phyloP scores from a whole-genome alignment of 2,888 invertebrate species.

The Cordylochernes scorpioides region DNA sequence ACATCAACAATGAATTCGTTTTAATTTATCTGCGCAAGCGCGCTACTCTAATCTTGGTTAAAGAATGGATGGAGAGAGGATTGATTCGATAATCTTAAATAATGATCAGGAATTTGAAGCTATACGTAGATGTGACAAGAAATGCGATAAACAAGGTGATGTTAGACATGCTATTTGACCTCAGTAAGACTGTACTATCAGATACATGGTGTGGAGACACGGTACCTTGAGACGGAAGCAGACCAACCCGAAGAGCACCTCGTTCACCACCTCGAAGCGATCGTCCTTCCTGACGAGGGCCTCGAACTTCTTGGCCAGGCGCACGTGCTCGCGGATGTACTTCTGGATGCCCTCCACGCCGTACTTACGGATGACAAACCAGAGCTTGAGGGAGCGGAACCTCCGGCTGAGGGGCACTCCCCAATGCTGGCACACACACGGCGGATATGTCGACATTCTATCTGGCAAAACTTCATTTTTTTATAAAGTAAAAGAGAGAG shows the following conservation, averaged over 20 bases:
- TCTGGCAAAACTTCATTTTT: slow-evolving; percentile 16
- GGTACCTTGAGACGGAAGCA: slow-evolving; percentile 64
- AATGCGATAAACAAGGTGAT: too few relatives aligned
- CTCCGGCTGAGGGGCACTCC: slow-evolving; percentile 81
- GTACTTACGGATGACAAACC: slow-evolving; percentile 84
- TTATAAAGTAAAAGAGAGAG: too few relatives aligned
- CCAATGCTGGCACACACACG: slow-evolving; percentile 43
- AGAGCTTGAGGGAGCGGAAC: slow-evolving; percentile 79
- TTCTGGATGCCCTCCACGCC: slow-evolving; percentile 76
- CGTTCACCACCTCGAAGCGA: slow-evolving; percentile 69
- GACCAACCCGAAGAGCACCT: slow-evolving; percentile 57
- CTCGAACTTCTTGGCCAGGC: slow-evolving; percentile 69
- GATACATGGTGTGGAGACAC: too few relatives aligned
- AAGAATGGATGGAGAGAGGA: too few relatives aligned
- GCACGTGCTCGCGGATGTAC: slow-evolving; percentile 71
- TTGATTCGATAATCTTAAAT: too few relatives aligned
- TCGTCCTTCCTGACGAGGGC: slow-evolving; percentile 46
- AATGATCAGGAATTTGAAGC: too few relatives aligned
- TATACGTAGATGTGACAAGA: too few relatives aligned
- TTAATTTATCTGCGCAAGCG: too few relatives aligned
- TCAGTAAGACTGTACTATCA: not conserved
- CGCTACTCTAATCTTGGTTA: too few relatives aligned
- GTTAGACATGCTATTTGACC: too few relatives aligned
- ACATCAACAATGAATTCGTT: too few relatives aligned
- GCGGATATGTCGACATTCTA: not conserved